Percentiles rank a stretch among this genome's conserved stretches.
Evolutionary conservation across 2,113 vertebrate species (phyloP).

Genomic region (Microcebus griseorufus): DNA sequence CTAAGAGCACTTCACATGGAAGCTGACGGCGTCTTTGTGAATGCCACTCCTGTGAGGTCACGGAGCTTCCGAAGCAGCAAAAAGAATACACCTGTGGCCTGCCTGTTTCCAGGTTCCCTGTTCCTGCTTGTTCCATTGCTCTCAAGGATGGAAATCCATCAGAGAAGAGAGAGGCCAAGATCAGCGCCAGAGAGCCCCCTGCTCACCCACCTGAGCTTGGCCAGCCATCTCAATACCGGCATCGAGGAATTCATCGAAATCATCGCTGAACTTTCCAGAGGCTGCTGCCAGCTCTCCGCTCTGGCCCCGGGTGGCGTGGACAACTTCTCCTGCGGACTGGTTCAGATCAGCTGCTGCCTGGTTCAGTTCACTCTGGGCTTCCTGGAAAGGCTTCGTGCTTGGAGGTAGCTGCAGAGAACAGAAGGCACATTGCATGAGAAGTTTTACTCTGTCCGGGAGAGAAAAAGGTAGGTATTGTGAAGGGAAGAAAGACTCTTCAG

Average conservation of each 20-base stretch:
- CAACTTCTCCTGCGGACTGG: slow-evolving; percentile 98
- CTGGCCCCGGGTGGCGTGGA: slow-evolving; percentile 95
- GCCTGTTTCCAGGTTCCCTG: background rate
- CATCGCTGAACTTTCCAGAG: slow-evolving; percentile 97
- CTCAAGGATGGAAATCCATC: background rate
- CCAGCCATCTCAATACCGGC: slow-evolving; percentile 99
- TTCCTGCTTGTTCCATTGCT: accelerated
- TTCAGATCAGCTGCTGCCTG: slow-evolving; percentile 98
- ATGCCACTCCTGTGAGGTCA: slow-evolving; percentile 42
- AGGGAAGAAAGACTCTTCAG: background rate
- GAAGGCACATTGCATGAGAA: background rate
- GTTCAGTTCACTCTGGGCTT: slow-evolving; percentile 97
- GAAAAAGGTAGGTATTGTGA: background rate
- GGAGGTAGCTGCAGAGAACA: slow-evolving; percentile 89
- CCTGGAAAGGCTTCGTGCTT: slow-evolving; percentile 97
- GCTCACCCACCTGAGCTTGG: slow-evolving; percentile 92
- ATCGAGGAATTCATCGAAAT: slow-evolving; percentile 98
- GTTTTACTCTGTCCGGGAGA: background rate
- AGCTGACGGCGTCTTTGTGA: background rate
- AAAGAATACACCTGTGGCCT: background rate
- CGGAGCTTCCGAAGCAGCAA: background rate
- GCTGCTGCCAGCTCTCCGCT: slow-evolving; percentile 95
- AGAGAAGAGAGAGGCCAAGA: background rate
- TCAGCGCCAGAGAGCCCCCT: background rate
- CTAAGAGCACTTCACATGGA: background rate